These are phyloP conservation scores for Pissodes strobi DNA, from an alignment of 1,140 invertebrate species.

Conservation along the genomic window DNA sequence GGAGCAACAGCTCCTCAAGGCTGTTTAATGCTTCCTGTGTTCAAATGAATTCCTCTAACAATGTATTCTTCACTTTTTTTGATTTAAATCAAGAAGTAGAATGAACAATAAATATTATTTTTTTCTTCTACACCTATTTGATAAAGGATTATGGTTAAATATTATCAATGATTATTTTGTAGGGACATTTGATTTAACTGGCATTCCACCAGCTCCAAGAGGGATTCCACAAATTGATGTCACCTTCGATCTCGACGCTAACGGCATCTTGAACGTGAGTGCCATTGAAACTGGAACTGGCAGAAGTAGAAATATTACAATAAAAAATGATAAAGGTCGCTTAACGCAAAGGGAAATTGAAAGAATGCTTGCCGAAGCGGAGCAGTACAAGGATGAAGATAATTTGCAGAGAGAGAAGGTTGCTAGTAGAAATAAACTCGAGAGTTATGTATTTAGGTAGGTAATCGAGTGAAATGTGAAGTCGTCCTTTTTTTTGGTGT, in stretches of 20 bases:
- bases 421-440: conserved; percentile 68
- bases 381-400: conserved; percentile 65
- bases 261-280: conserved; percentile 67
- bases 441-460: conserved; percentile 69
- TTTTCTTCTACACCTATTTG: too few species aligned
- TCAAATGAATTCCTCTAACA: too few species aligned
- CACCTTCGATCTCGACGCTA: conserved; percentile 65
- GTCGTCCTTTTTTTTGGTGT: neutral
- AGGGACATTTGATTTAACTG: conserved; percentile 67
- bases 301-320: conserved; percentile 64
- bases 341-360: conserved; percentile 61
- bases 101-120: too few species aligned
- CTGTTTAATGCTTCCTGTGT: too few species aligned
- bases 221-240: conserved; percentile 68
- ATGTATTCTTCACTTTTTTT: too few species aligned
- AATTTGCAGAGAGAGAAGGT: conserved; percentile 63
- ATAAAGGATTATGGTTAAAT: neutral
- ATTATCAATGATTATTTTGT: conserved; percentile 10
- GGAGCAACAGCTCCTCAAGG: too few species aligned
- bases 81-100: too few species aligned
- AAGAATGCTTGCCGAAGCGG: conserved; percentile 71
- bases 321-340: conserved; percentile 63
- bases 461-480: conserved; percentile 29
- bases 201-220: conserved; percentile 60
- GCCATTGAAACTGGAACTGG: conserved; percentile 67